phyloP scores from a whole-genome alignment of 2,797 vertebrate species.

The Scomberomorus guttatus region DNA sequence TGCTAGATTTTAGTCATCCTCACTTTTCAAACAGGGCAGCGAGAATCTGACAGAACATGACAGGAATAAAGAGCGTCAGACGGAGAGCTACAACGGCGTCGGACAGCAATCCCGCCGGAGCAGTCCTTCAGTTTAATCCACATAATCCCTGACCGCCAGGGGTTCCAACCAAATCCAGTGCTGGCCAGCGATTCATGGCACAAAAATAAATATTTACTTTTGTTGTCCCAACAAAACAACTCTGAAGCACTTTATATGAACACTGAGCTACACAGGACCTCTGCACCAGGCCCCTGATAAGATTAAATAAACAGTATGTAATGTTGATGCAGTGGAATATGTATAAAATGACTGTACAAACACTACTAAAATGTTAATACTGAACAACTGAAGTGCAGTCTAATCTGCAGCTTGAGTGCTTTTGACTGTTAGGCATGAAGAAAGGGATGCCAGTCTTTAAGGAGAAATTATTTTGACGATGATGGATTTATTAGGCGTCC shows the following conservation, averaged over 20 bases:
- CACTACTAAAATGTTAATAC: background rate
- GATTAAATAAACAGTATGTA: conserved; percentile 3
- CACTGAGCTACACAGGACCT: background rate
- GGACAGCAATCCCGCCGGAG: conserved; percentile 17
- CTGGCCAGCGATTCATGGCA: conserved; percentile 10
- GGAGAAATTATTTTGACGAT: background rate
- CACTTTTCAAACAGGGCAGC: conserved; percentile 8
- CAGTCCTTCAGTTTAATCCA: conserved; percentile 42
- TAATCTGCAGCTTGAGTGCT: conserved; percentile 24
- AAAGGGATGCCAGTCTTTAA: conserved; percentile 15
- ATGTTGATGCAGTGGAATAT: conserved; percentile 14
- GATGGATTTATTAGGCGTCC: background rate
- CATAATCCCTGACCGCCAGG: conserved; percentile 28
- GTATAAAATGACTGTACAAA: background rate
- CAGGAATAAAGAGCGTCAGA: conserved; percentile 23
- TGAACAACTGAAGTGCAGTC: background rate
- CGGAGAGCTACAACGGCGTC: conserved; percentile 4
- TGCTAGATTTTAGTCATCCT: conserved; percentile 4
- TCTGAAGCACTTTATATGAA: too few relatives aligned
- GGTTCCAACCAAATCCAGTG: conserved; percentile 17
- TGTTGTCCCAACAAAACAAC: conserved; percentile 5
- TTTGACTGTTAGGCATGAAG: background rate
- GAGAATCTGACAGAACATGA: conserved; percentile 22
- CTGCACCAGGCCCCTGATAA: background rate
- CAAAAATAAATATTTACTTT: conserved; percentile 13